Base-by-base conservation (phyloP, 1,140 invertebrate genomes). In the Cherax quadricarinatus region DNA sequence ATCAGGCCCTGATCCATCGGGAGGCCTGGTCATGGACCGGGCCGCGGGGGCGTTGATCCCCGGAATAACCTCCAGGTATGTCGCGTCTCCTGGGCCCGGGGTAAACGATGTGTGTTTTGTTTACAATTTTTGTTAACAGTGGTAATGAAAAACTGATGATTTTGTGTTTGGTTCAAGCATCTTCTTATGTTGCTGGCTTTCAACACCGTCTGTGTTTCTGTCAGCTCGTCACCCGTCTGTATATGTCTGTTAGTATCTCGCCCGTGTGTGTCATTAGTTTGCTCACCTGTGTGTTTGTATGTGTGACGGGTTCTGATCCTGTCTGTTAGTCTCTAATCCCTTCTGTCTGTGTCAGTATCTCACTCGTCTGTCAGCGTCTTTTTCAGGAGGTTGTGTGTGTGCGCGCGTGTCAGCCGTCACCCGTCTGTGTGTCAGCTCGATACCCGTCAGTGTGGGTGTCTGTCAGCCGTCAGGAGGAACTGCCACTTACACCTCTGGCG, bases 121-220 rank as follows among this genome's bases (percentile, higher is more conserved):
- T 86, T 86, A 87, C 84, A 30, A n/a, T 87, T 91, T 91, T 41
- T 41, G n/a, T 86, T 91, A 91, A 87, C 73, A 75, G 84, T 91
- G 89, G 89, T 91, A 91, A 91, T 81, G 89, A 91, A 84, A 73
- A 66, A 60, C 75, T 86, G 89, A 91, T 86, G 89, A 91, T 91
- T 86, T 91, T 53, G 88, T 84, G 88, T 91, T 91, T 70, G 30
- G 75, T 41, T 70, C 12, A 78, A 75, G 41, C 89, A 70, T 78
- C 51, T 48, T 81, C 84, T 81, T 78, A 30, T 41, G 60, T 66
- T 70, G 70, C 78, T 84, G 82, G 18, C 16, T 41, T 48, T 79
- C 73, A 78, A 49, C 86, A 24, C 53, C 51, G 30, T 41, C 30
- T 57, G 73, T 88, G n/a, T 60, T 75, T 57, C 81, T 83, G 49